Evolutionary conservation across 1,140 invertebrate genomes (phyloP), one percentile per base, ranked within the genome.

Genomic region (Trichonephila clavata): DNA sequence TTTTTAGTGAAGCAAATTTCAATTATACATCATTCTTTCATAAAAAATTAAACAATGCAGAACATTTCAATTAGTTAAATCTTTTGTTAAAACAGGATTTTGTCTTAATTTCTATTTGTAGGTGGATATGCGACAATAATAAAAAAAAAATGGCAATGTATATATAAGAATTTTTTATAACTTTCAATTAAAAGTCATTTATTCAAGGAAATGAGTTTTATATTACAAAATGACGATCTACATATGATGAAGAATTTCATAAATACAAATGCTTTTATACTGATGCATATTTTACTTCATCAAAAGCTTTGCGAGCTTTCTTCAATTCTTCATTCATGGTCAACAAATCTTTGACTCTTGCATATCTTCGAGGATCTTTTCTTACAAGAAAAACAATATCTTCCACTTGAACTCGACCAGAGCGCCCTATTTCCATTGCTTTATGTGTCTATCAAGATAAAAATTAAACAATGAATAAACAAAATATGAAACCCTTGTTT

Each of bases 291-390:
- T 99, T 99, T 94, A 99, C 98, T 97, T 99, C 99, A 97, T 99
- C 99, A 96, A 99, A 99, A 94, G 99, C 99, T 97, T 99, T 99
- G 95, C 99, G 97, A 50, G 99, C 99, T 96, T 99, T 99, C 95
- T 99, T 99, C 39, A 99, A 96, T 96, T 99, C 99, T 96, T 99
- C 99, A 96, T 99, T 99, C 99, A 99, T 99, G 83, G 98, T 99
- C 3, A 99, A 96, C 8, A 99, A 96, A 96, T 99, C 99, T 96
- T 99, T 99, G 0, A 99, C 99, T 95, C 99, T 96, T n/a, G 99
- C 98, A 96, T 99, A 99, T 96, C 99, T 99, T 94, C 99, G 97
- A 61, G 97, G 96, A 96, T 99, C 99, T 96, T 99, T 99, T 50
- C 99, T 97, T n/a, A 99, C 99, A 94, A 99, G 96, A 96, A 99